A percentile compares a stretch with the other conserved stretches of the same genome.
phyloP scores from a whole-genome alignment of 2,888 invertebrate species.

The Ptilodon capucinus region DNA sequence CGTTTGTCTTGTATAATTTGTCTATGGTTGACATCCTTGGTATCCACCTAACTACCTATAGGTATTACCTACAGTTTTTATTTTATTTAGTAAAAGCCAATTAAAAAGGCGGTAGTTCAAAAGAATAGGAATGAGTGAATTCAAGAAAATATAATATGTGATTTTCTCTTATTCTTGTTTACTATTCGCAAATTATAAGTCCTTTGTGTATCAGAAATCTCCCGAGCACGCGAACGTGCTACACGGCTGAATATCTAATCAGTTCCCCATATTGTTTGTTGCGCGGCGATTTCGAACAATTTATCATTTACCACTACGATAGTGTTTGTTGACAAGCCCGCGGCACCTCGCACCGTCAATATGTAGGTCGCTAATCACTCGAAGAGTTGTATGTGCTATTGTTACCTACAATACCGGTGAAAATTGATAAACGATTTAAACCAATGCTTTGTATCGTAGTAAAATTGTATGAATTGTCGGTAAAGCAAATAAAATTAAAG shows the following conservation, averaged over 20 bases:
- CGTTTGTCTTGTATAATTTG: too few relatives aligned
- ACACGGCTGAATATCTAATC: constrained; percentile 37
- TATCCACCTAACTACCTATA: too few relatives aligned
- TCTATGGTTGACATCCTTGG: too few relatives aligned
- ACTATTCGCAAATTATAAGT: constrained; percentile 6
- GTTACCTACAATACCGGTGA: neutral
- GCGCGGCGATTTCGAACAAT: constrained; percentile 25
- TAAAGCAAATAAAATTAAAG: too few relatives aligned
- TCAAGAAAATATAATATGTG: too few relatives aligned
- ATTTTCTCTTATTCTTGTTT: neutral
- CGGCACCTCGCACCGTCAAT: constrained; percentile 24
- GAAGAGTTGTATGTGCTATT: neutral
- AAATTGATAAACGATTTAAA: neutral
- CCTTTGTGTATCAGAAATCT: constrained; percentile 22
- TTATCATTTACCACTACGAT: constrained; percentile 41
- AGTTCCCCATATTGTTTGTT: constrained; percentile 27
- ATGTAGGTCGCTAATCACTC: constrained; percentile 37
- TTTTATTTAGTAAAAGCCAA: too few relatives aligned
- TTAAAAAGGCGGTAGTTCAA: too few relatives aligned
- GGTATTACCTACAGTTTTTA: too few relatives aligned
- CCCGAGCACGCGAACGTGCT: constrained; percentile 17
- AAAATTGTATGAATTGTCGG: too few relatives aligned
- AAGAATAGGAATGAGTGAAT: too few relatives aligned
- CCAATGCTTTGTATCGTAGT: too few relatives aligned
- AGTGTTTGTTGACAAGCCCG: constrained; percentile 38